phyloP scores from a whole-genome alignment of 2,797 vertebrate species.

The Myioborus melanocephalus region DNA sequence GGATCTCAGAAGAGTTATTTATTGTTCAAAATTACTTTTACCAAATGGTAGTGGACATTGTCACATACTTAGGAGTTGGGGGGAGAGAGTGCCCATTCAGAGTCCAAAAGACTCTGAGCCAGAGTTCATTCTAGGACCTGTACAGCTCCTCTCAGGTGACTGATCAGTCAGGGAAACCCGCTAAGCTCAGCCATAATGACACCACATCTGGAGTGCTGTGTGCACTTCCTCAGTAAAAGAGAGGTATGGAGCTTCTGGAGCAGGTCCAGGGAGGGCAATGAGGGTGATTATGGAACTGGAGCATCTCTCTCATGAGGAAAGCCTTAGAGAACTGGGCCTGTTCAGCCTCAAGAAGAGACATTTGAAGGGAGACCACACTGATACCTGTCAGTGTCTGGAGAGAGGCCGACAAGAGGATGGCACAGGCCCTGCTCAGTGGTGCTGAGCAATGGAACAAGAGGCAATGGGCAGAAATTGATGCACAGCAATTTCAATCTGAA shows the following conservation, averaged over 20 bases:
- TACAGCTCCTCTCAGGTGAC: not conserved
- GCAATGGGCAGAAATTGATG: not conserved
- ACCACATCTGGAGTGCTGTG: not conserved
- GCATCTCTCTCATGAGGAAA: accelerated
- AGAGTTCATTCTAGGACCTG: not conserved
- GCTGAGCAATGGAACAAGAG: not conserved
- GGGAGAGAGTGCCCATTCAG: not conserved
- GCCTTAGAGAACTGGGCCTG: not conserved
- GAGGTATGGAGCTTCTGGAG: not conserved
- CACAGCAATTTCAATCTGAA: not conserved
- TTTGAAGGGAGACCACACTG: too few species aligned
- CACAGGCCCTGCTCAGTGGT: not conserved
- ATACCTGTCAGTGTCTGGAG: not conserved
- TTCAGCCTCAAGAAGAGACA: not conserved
- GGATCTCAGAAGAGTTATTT: not conserved
- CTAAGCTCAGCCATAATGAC: not conserved
- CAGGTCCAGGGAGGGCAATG: accelerated
- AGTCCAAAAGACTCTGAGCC: not conserved
- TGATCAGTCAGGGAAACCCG: too few species aligned
- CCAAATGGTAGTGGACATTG: not conserved
- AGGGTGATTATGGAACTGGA: not conserved
- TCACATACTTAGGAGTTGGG: not conserved
- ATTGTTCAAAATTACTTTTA: not conserved
- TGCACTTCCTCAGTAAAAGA: not conserved
- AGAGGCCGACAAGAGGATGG: not conserved